Base-by-base conservation (phyloP, 2,797 vertebrate species). In the Pseudomugil tenellus region DNA sequence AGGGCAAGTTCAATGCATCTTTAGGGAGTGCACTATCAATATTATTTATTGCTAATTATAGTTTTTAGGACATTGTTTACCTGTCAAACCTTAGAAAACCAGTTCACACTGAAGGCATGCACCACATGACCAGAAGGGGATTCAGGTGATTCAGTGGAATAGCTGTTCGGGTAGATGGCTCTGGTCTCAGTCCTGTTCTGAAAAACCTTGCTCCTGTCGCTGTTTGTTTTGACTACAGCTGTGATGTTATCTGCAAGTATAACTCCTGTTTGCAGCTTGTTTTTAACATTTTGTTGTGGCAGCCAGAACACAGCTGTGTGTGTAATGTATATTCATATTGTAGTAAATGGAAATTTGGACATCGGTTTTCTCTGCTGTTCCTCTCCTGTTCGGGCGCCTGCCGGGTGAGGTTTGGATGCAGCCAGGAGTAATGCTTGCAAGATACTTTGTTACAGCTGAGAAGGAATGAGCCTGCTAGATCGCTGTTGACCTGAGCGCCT, bases 401-500 rank as follows among this genome's bases (percentile, higher is more conserved):
- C 6, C 3, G 8, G 6, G 19, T 35, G 32, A 57, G 16, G 1
- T 68, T 11, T 60, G 43, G 21, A 31, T 3, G 48, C 13, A 25
- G 25, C 26, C 39, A 31, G 57, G 53, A n/a, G 41, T 9, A 46
- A 21, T 35, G 25, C 52, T 17, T 35, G 58, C 31, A 63, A 34
- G 41, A n/a, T 8, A 31, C 57, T 12, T 48, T 39, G 52, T 62
- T 56, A 14, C 39, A 51, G 35, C 63, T 21, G 43, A 72, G 39
- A 61, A 41, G 25, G 29, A n/a, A 51, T 48, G 58, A 73, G 63
- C 25, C 39, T 14, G 46, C 72, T 7, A 21, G 57, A 55, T 54
- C 6, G 3, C 32, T 73, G 59, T 70, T 58, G 54, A 76, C 32
- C 65, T 0, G 32, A 66, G 61, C 54, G 61, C 29, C 61, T 51